Evolutionary conservation across 53 echinoderm and acorn worm genomes (phyloP).

Genomic region (Mesocentrotus franciscanus): DNA sequence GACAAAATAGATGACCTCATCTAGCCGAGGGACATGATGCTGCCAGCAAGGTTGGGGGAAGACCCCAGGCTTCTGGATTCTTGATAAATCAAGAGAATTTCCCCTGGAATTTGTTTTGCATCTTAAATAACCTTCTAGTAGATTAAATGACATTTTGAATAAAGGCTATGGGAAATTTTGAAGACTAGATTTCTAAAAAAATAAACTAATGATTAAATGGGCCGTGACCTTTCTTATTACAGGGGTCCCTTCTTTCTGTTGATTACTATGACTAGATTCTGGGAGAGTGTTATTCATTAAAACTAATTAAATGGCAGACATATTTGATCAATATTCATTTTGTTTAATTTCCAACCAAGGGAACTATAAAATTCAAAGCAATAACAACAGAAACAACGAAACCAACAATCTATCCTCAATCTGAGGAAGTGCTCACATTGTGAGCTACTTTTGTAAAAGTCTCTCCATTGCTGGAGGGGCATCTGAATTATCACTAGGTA

Average conservation of each 20-base stretch:
- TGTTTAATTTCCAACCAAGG: too few relatives aligned
- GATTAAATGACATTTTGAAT: not conserved
- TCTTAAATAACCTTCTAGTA: not conserved
- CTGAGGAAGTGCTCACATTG: not conserved
- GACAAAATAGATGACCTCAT: slow-evolving; percentile 33
- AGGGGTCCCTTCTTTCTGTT: too few relatives aligned
- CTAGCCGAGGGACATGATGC: slow-evolving; percentile 11
- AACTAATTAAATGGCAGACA: not conserved
- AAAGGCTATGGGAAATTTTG: not conserved
- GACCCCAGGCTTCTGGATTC: not conserved
- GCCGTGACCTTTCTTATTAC: too few relatives aligned
- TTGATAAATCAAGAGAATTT: not conserved
- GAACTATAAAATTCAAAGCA: too few relatives aligned
- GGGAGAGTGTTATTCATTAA: not conserved
- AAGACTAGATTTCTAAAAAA: not conserved
- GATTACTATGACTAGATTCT: not conserved
- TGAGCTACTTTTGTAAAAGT: not conserved
- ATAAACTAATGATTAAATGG: too few relatives aligned
- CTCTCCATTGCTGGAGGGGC: not conserved
- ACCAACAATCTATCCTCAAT: too few relatives aligned
- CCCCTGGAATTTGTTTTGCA: not conserved
- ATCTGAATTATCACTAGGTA: not conserved
- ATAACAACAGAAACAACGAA: too few relatives aligned
- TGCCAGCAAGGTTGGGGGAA: slow-evolving; percentile 37
- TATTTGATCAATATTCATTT: too few relatives aligned